Percentiles rank a stretch among this genome's conserved stretches.
These are phyloP conservation scores for Myocastor coypus DNA, from an alignment of 2,113 vertebrate genomes.

Conservation along the genomic window DNA sequence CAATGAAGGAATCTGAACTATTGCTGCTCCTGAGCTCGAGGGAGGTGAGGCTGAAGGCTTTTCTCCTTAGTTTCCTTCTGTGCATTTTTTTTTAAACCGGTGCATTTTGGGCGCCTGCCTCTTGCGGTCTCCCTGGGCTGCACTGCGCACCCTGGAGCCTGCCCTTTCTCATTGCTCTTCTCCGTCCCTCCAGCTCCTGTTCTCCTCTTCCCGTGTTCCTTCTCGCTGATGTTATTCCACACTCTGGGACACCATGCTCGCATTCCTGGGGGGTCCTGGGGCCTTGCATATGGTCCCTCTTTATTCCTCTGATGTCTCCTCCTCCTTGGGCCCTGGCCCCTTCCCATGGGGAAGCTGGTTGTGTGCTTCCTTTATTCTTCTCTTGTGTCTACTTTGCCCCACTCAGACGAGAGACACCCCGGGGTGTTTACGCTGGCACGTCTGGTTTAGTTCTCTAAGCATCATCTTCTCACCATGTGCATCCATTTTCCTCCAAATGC, in stretches of 20 bases:
- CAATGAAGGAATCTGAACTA: not conserved
- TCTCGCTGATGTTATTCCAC: not conserved
- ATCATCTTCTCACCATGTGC: not conserved
- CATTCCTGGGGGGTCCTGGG: not conserved
- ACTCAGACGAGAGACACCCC: not conserved
- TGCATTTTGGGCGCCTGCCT: not conserved
- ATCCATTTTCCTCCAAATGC: not conserved
- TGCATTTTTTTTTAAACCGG: not conserved
- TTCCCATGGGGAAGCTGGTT: too few species aligned
- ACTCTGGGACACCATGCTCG: not conserved
- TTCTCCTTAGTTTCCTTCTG: not conserved
- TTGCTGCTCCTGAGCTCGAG: not conserved
- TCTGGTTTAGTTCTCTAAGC: not conserved
- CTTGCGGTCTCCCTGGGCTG: not conserved
- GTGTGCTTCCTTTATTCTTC: not conserved
- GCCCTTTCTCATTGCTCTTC: not conserved
- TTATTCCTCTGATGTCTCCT: not conserved
- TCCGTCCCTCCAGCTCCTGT: not conserved
- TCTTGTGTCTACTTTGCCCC: not conserved
- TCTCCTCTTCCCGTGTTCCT: not conserved
- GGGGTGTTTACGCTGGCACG: not conserved
- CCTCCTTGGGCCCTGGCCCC: not conserved
- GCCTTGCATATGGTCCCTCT: not conserved
- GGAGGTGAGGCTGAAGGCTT: not conserved
- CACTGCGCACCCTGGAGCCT: not conserved